These are phyloP conservation scores for Antechinus flavipes DNA, from an alignment of 2,113 vertebrate species.

Conservation along the genomic window DNA sequence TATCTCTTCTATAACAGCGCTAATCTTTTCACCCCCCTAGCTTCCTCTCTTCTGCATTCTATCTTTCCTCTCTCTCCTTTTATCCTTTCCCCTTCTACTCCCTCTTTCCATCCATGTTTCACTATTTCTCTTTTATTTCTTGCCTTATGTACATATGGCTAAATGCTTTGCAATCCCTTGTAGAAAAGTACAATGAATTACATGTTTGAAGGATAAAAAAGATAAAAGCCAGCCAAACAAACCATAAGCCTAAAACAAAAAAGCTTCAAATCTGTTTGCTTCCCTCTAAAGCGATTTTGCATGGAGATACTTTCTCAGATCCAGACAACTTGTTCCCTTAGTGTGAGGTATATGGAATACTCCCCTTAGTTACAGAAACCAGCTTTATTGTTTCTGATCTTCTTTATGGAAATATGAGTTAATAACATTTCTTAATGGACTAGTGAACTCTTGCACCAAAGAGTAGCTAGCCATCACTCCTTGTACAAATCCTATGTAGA, in stretches of 20 bases:
- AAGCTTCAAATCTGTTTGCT: conserved; percentile 43
- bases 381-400: neutral
- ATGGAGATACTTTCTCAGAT: conserved; percentile 16
- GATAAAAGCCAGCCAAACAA: neutral
- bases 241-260: conserved; percentile 55
- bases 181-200: conserved; percentile 27
- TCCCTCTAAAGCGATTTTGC: conserved; percentile 11
- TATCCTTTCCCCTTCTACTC: neutral
- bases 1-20: neutral
- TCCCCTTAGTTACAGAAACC: conserved; percentile 26
- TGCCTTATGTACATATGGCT: neutral
- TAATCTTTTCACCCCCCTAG: neutral
- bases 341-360: neutral
- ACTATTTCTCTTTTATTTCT: neutral
- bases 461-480: neutral
- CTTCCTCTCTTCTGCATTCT: neutral
- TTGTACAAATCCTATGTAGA: neutral
- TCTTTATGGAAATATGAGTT: conserved; percentile 43
- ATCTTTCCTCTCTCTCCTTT: neutral
- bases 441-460: conserved; percentile 33
- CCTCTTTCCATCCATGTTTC: neutral
- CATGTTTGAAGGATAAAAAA: conserved; percentile 65
- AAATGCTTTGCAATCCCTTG: neutral
- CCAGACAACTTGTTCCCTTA: neutral
- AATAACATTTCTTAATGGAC: conserved; percentile 29